phyloP scores from a whole-genome alignment of 2,113 vertebrate species.

The Cheirogaleus medius region DNA sequence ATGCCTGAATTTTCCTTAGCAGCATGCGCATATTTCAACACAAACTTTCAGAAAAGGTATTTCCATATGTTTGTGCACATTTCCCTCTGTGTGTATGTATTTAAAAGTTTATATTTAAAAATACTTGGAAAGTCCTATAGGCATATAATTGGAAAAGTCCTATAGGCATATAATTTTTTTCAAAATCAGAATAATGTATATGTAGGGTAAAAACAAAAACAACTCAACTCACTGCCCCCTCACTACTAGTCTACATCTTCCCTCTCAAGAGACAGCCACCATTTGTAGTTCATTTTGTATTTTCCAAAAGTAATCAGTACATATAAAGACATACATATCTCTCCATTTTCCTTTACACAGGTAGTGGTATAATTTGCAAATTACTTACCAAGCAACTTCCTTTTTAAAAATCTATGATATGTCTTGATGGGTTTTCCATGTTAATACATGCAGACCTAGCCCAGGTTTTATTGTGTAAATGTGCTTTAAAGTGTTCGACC shows the following conservation, averaged over 20 bases:
- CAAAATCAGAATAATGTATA: not conserved
- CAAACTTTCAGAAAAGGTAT: not conserved
- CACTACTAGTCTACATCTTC: not conserved
- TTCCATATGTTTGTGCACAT: not conserved
- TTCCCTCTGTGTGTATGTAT: not conserved
- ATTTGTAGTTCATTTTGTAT: not conserved
- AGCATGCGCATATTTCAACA: not conserved
- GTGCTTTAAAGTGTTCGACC: not conserved
- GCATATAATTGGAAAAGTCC: not conserved
- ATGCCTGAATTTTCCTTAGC: not conserved
- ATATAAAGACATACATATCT: not conserved
- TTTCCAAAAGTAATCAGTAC: not conserved
- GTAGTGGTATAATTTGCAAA: not conserved
- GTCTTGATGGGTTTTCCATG: not conserved
- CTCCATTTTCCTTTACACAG: not conserved
- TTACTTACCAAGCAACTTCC: not conserved
- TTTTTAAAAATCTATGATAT: not conserved
- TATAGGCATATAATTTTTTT: not conserved
- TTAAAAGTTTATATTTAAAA: constrained; percentile 16
- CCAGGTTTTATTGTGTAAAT: too few relatives aligned
- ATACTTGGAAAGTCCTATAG: not conserved
- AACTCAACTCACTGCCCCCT: too few relatives aligned
- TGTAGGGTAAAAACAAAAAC: not conserved
- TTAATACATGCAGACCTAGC: too few relatives aligned
- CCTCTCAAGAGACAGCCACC: not conserved